phyloP scores from a whole-genome alignment of 2,113 vertebrate genomes.

The Zapus hudsonius region DNA sequence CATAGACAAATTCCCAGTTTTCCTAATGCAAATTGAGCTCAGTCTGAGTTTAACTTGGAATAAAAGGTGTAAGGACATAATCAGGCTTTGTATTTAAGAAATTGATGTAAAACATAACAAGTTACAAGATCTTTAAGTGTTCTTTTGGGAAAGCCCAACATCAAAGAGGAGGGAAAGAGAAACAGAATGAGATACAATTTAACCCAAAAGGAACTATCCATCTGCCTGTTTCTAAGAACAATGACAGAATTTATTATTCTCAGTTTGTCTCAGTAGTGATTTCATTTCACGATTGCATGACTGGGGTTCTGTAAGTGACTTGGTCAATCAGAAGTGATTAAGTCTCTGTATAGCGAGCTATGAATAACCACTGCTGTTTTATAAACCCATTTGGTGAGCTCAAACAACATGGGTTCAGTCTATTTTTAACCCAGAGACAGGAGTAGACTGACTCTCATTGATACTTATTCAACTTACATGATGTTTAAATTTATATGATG shows the following conservation, averaged over 20 bases:
- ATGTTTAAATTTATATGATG: no score
- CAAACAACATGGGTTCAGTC: background rate
- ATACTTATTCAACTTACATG: background rate
- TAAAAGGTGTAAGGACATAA: constrained; percentile 27
- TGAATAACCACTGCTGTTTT: background rate
- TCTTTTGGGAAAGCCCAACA: background rate
- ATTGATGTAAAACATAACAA: constrained; percentile 45
- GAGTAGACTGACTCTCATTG: background rate
- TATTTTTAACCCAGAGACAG: background rate
- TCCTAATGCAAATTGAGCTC: background rate
- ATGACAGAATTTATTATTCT: constrained; percentile 11
- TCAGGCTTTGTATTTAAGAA: constrained; percentile 33
- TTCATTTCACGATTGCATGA: background rate
- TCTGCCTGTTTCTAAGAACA: background rate
- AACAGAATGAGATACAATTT: background rate
- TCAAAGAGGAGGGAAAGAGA: background rate
- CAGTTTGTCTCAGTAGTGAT: background rate
- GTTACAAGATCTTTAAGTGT: constrained; percentile 12
- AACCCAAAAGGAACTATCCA: background rate
- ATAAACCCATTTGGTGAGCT: background rate
- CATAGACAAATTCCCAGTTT: constrained; percentile 37
- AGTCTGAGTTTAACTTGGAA: constrained; percentile 28
- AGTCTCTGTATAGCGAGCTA: background rate
- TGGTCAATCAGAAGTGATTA: background rate
- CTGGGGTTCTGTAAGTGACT: constrained; percentile 40